Evolutionary conservation across 1,140 invertebrate species (phyloP).

Genomic region (Trachelipus rathkii): DNA sequence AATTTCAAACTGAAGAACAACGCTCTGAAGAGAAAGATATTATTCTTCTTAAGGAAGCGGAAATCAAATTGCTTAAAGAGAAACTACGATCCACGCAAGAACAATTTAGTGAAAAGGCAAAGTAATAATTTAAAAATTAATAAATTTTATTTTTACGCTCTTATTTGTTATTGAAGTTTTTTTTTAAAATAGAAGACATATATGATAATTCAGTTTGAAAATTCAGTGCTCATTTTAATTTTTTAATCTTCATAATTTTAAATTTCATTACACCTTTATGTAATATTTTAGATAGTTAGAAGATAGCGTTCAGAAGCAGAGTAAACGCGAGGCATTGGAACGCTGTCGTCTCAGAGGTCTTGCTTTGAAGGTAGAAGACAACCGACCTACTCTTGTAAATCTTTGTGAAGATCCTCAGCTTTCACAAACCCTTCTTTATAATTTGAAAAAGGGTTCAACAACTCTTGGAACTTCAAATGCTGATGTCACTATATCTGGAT

Average conservation of each 20-base stretch:
- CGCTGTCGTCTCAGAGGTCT: slow-evolving; percentile 56
- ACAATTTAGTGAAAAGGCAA: slow-evolving; percentile 49
- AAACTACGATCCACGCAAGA: slow-evolving; percentile 26
- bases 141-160: background rate
- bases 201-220: no score
- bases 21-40: slow-evolving; percentile 57
- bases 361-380: slow-evolving; percentile 51
- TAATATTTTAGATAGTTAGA: background rate
- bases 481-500: slow-evolving; percentile 60
- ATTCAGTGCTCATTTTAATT: no score
- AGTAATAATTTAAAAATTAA: slow-evolving; percentile 6
- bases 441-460: slow-evolving; percentile 55
- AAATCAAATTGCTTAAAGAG: slow-evolving; percentile 47
- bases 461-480: slow-evolving; percentile 50
- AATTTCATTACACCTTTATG: background rate
- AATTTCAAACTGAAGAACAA: slow-evolving; percentile 50
- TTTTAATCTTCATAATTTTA: no score
- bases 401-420: slow-evolving; percentile 66
- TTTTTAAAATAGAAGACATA: no score
- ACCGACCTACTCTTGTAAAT: slow-evolving; percentile 58
- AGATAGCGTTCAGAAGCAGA: background rate
- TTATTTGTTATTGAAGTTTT: no score
- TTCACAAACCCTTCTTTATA: slow-evolving; percentile 64
- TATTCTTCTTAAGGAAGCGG: slow-evolving; percentile 59
- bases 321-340: slow-evolving; percentile 50